These are phyloP conservation scores for Subanguina moxae DNA, from an alignment of 1,140 invertebrate genomes.

Conservation along the genomic window DNA sequence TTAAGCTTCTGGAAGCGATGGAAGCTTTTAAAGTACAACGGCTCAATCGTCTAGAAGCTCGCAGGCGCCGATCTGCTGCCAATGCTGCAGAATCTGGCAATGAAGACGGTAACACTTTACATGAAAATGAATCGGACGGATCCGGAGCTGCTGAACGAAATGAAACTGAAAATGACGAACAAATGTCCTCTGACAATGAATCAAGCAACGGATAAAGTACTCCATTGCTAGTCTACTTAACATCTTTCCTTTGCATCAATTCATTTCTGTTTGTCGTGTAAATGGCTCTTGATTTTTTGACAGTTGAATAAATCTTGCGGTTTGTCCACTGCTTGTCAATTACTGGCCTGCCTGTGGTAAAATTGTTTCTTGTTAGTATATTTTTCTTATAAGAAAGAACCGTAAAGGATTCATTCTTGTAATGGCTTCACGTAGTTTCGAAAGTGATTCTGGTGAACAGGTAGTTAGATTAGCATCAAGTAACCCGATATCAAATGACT, in stretches of 20 bases:
- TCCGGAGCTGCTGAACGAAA: conserved; percentile 7
- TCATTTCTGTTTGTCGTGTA: background rate
- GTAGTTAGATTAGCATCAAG: conserved; percentile 12
- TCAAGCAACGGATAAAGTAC: background rate
- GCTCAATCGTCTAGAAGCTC: conserved; percentile 13
- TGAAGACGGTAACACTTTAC: background rate
- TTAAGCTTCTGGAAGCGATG: conserved; percentile 21
- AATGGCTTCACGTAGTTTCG: conserved; percentile 26
- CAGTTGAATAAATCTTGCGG: background rate
- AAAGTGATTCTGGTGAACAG: conserved; percentile 44
- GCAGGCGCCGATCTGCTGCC: conserved; percentile 4
- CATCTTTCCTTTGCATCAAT: no score
- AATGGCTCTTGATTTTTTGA: background rate
- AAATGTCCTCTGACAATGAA: conserved; percentile 8
- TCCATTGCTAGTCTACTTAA: no score
- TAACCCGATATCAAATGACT: background rate
- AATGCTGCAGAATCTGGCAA: conserved; percentile 8
- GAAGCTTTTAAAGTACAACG: conserved; percentile 6
- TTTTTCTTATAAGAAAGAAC: no score
- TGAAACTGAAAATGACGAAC: conserved; percentile 8
- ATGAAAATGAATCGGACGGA: conserved; percentile 9
- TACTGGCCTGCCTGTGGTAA: no score
- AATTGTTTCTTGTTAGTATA: no score
- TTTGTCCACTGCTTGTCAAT: background rate
- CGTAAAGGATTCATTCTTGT: background rate